Base-by-base conservation (phyloP, 2,888 invertebrate genomes). In the Eulithis testata region DNA sequence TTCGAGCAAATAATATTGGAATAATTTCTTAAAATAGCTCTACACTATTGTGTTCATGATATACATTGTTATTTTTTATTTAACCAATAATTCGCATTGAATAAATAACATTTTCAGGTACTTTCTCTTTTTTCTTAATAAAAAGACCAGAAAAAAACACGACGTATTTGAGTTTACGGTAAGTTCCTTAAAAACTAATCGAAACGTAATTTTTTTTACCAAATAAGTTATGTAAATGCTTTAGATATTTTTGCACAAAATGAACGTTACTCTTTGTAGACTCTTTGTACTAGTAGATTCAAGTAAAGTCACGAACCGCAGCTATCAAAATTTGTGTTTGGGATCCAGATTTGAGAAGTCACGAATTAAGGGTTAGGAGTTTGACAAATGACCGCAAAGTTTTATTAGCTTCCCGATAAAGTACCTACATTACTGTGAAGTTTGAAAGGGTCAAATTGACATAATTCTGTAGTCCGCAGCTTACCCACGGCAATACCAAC, bases 331-430 rank as follows among this genome's bases (percentile, higher is more conserved):
- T 45, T 45, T 40, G 45, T 6, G 12, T 12, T 45, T 7, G 45
- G 12, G 12, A n/a, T 45, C n/a, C 45, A 45, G 45, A 45, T 45
- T 45, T 12, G 44, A 45, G 45, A 45, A 45, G 45, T 45, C 45
- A 45, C 45, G 45, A n/a, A 11, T 44, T 11, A 58, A n/a, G n/a
- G 21, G 21, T 3, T n/a, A 14, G 8, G 7, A 59, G 43, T 59
- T 52, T 60, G 52, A 60, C 60, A 45, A 52, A 53, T 12, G 12
- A 44, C 52, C 44, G 27, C 31, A 52, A 60, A 60, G 60, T 60
- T 60, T 60, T 60, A 60, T 60, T 53, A 60, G 60, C 60, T 52
- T 52, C 45, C 44, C 45, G 36, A 53, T 60, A 44, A 43, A 56
- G 56, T 36, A 47, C 31, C 40, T 40, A 59, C 45, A 47, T 56